Base-by-base conservation (phyloP, 2,888 invertebrate species). In the Hirtodrosophila duncani region DNA sequence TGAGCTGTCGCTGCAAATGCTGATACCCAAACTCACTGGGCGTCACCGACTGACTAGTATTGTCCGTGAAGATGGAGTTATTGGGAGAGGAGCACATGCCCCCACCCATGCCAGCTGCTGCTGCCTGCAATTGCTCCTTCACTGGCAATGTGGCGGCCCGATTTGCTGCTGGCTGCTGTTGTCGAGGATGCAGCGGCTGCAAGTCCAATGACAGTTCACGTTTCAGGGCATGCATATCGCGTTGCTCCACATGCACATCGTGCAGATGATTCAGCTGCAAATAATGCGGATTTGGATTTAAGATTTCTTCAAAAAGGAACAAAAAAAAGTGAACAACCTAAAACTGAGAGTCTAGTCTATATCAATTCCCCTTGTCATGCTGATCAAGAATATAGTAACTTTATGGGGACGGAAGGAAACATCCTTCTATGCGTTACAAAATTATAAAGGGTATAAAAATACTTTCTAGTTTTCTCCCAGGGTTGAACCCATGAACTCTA, bases 21-120 rank as follows among this genome's bases (percentile, higher is more conserved):
- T 87, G 87, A 67, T 87, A 87, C 38, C 87, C 86, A 64, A 82
- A 87, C 60, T 87, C 87, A 57, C 87, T 87, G 30, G 87, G 87
- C 9, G 87, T 87, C 27, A 87, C 84, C 56, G 87, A 87, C 63
- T 87, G 87, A 83, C 87, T 87, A 83, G 87, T 87, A 62, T 87
- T 87, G 61, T 87, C 87, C 18, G 87, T 85, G 37, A 84, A 83
- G 56, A 84, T 85, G 2, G 85, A 83, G 34, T 83, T 84, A 53
- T 86, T 86, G 20, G 87, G 86, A 11, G 87, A 85, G 42, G 85
- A 81, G 50, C 82, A 75, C 33, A 81, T 69, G 51, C 61, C 26
- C 23, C 48, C 33, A n/a, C n/a, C n/a, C n/a, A n/a, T n/a, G n/a
- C n/a, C n/a, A 18, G 49, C 48, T n/a, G 50, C 39, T 5, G 50